phyloP scores from a whole-genome alignment of 2,888 invertebrate genomes.

The Archips xylosteana region DNA sequence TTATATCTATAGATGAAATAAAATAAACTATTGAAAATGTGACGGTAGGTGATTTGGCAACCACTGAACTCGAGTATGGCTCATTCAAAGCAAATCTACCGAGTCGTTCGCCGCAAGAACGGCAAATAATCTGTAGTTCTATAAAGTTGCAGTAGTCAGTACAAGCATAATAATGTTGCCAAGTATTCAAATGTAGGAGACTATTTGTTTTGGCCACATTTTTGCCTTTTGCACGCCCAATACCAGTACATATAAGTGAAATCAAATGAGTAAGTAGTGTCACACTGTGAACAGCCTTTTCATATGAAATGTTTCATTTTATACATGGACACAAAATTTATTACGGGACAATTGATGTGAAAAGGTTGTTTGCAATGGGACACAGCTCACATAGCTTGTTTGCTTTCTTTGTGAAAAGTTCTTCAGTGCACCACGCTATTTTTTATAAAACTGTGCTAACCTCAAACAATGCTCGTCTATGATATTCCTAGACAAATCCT shows the following conservation, averaged over 20 bases:
- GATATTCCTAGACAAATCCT: neutral
- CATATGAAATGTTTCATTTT: too few species aligned
- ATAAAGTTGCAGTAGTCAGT: slow-evolving; percentile 11
- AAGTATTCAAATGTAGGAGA: slow-evolving; percentile 15
- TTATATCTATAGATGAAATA: slow-evolving; percentile 25
- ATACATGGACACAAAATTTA: too few species aligned
- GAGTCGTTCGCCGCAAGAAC: slow-evolving; percentile 21
- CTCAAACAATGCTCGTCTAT: neutral
- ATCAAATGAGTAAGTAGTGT: too few species aligned
- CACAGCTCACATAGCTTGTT: neutral
- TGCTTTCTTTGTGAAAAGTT: too few species aligned
- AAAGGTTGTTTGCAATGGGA: too few species aligned
- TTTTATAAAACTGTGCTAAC: neutral
- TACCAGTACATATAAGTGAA: too few species aligned
- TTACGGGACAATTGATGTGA: too few species aligned
- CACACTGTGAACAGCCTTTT: too few species aligned
- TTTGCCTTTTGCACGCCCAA: neutral
- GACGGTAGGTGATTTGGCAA: slow-evolving; percentile 38
- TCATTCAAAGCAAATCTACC: slow-evolving; percentile 37
- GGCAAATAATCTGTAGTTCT: slow-evolving; percentile 24
- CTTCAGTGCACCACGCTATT: too few species aligned
- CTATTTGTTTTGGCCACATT: neutral
- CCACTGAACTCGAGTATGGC: slow-evolving; percentile 29
- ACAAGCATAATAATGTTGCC: slow-evolving; percentile 32
- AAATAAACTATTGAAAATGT: slow-evolving; percentile 34